Evolutionary conservation across 2,113 vertebrate genomes (phyloP), one percentile per base, ranked within the genome.

Genomic region (Odobenus rosmarus): DNA sequence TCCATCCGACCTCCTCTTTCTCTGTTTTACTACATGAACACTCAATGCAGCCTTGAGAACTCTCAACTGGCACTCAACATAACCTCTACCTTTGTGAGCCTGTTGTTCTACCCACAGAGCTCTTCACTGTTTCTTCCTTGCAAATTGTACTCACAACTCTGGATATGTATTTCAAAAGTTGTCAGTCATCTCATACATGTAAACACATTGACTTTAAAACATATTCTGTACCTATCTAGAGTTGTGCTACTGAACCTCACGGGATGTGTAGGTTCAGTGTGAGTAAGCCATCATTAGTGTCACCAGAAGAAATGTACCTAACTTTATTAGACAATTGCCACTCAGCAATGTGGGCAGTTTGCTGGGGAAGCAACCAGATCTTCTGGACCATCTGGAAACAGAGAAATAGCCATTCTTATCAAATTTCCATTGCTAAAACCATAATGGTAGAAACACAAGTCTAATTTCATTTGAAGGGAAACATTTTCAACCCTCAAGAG

Each of bases 381-480:
- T 51, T 93, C 23, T 24, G 39, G 33, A 64, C 76, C 33, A 76
- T 71, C 39, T 94, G 83, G 87, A 89, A 74, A 71, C 9, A 83
- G 72, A 90, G 57, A 61, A 86, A 33, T 64, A 69, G 19, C 18
- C 84, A 42, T 80, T 49, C 61, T 96, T 61, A 92, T 92, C 87
- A 86, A 89, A 82, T 93, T 64, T 79, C 72, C 87, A 87, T 31
- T 72, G 67, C 92, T 51, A 85, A 97, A 97, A 90, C 28, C 81
- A 94, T 61, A 76, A 64, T 88, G 71, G 62, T 81, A 49, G 81
- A 97, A 93, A 79, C 26, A 71, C 61, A 90, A 89, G 51, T 92
- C 53, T 90, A 90, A 97, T 64, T 94, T 96, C 84, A 96, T 85
- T 94, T 69, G 64, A 72, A 88, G 46, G 77, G 46, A 95, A 96